phyloP scores from a whole-genome alignment of 2,797 vertebrate genomes.

The Microcaecilia unicolor region DNA sequence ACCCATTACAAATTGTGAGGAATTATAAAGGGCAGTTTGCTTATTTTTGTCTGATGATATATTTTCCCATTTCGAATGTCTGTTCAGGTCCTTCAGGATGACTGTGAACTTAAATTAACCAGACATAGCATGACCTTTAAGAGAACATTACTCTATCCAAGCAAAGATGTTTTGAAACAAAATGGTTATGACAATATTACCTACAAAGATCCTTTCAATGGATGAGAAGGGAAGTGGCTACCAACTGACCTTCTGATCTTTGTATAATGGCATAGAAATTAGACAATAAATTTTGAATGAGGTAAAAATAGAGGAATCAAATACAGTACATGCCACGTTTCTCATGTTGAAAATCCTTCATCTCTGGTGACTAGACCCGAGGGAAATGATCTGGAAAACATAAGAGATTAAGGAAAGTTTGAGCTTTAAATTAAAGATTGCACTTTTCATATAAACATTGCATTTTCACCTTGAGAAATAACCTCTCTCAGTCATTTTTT shows the following conservation, averaged over 20 bases:
- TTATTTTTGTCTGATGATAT: neutral
- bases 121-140: neutral
- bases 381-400: too few species aligned
- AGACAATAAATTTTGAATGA: neutral
- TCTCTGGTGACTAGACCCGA: too few species aligned
- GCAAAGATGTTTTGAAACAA: slow-evolving; percentile 3
- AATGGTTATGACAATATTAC: slow-evolving; percentile 3
- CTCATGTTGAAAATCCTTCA: too few species aligned
- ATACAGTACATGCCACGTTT: too few species aligned
- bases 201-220: slow-evolving; percentile 4
- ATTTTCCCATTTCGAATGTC: neutral
- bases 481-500: neutral
- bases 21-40: neutral
- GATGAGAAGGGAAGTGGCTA: neutral
- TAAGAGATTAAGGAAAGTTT: too few species aligned
- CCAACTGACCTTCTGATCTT: neutral
- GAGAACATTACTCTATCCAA: neutral
- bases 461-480: too few species aligned
- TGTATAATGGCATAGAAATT: neutral
- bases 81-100: neutral
- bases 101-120: neutral
- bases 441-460: too few species aligned
- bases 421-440: too few species aligned
- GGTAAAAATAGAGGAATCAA: too few species aligned
- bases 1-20: neutral